A percentile compares a stretch with the other conserved stretches of the same genome.
Evolutionary conservation across 2,888 invertebrate species (phyloP).

Genomic region (Phaedon cochleariae): DNA sequence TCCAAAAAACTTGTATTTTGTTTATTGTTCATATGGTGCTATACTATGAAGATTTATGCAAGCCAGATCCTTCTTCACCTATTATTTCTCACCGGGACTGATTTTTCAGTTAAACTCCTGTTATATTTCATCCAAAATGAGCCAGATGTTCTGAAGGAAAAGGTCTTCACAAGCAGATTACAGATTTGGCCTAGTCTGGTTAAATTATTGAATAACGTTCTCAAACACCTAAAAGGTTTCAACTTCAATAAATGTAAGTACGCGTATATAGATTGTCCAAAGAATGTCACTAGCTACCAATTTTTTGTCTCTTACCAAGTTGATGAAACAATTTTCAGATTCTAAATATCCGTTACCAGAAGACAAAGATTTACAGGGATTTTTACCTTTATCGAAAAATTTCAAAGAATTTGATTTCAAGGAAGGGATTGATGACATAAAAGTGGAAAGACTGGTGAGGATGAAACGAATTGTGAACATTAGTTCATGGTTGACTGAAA

Average conservation of each 20-base stretch:
- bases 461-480: conserved; percentile 64
- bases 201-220: conserved; percentile 75
- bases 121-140: conserved; percentile 75
- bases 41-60: no score
- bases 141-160: conserved; percentile 64
- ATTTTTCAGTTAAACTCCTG: conserved; percentile 74
- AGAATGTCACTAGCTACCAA: no score
- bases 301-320: no score
- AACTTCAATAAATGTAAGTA: conserved; percentile 67
- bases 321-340: no score
- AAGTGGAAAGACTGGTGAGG: conserved; percentile 63
- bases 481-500: conserved; percentile 63
- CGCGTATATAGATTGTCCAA: no score
- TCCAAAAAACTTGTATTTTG: no score
- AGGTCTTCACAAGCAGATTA: conserved; percentile 67
- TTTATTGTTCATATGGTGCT: no score
- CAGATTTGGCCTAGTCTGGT: conserved; percentile 85
- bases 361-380: conserved; percentile 82
- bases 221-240: conserved; percentile 64
- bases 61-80: no score
- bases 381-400: conserved; percentile 74
- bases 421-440: conserved; percentile 59
- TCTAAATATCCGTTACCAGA: conserved; percentile 76
- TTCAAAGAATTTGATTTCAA: conserved; percentile 68
- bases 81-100: background rate